Conservation (phyloP, 2,888 invertebrate genomes). For the Danaus chrysippus region DNA sequence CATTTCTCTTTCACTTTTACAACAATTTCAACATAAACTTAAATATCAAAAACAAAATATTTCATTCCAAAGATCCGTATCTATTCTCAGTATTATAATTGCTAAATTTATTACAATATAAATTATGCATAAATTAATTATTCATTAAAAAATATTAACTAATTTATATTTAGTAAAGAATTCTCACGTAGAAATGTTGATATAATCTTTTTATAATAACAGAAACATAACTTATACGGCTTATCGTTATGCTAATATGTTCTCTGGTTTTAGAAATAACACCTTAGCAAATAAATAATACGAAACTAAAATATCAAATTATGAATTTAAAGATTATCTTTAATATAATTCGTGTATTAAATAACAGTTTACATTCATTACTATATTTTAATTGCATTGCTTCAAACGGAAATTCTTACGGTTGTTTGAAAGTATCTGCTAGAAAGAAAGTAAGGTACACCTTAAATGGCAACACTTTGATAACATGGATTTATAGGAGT, state of each 20-base stretch:
- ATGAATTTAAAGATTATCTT: too few relatives aligned
- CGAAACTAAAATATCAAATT: too few relatives aligned
- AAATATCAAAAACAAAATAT: too few relatives aligned
- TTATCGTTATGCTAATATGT: too few relatives aligned
- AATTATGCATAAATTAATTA: conserved; percentile 8
- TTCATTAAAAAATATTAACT: conserved; percentile 4
- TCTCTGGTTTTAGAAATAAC: too few relatives aligned
- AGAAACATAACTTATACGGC: not conserved
- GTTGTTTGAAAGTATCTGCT: conserved; percentile 37
- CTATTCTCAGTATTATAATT: not conserved
- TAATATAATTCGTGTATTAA: too few relatives aligned
- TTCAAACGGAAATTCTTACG: conserved; percentile 32
- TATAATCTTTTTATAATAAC: conserved; percentile 3
- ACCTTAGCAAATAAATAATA: too few relatives aligned
- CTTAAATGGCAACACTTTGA: not conserved
- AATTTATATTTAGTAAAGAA: not conserved
- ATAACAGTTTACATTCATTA: too few relatives aligned
- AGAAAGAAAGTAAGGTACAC: conserved; percentile 34
- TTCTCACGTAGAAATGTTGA: not conserved
- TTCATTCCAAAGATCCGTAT: not conserved
- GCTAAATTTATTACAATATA: conserved; percentile 4
- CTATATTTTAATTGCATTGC: conserved; percentile 11
- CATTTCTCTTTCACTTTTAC: too few relatives aligned
- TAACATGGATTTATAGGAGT: too few relatives aligned
- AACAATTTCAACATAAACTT: too few relatives aligned